A percentile compares a stretch with the other conserved stretches of the same genome.
These are phyloP conservation scores for Graphium colonna DNA, from an alignment of 2,888 invertebrate species.

Conservation along the genomic window DNA sequence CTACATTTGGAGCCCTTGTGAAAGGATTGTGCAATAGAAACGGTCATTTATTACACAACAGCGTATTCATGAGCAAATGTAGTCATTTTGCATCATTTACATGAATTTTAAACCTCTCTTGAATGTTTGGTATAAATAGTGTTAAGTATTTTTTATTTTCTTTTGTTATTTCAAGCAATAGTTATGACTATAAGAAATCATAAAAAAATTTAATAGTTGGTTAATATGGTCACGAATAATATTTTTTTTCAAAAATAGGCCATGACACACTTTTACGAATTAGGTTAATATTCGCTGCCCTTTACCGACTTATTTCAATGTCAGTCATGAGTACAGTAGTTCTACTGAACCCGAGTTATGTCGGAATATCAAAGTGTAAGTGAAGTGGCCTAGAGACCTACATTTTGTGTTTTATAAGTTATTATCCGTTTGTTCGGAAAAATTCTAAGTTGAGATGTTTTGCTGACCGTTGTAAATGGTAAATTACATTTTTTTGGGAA, in stretches of 20 bases:
- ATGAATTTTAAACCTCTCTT: constrained; percentile 45
- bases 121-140: constrained; percentile 36
- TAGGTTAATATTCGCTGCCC: constrained; percentile 75
- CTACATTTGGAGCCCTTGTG: constrained; percentile 79
- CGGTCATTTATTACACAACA: constrained; percentile 79
- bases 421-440: constrained; percentile 59
- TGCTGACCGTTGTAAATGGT: constrained; percentile 68
- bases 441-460: constrained; percentile 81
- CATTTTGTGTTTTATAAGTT: constrained; percentile 79
- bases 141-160: constrained; percentile 35
- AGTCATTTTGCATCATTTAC: constrained; percentile 67
- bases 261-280: constrained; percentile 67
- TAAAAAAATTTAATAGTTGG: constrained; percentile 9
- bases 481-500: constrained; percentile 46
- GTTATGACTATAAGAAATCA: constrained; percentile 11
- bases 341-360: constrained; percentile 86
- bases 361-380: constrained; percentile 90
- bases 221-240: constrained; percentile 12
- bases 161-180: constrained; percentile 27
- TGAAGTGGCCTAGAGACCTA: constrained; percentile 95
- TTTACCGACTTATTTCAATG: constrained; percentile 80
- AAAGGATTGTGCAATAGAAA: constrained; percentile 81
- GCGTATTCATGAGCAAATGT: constrained; percentile 72
- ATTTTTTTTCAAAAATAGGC: constrained; percentile 48
- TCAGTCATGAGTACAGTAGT: constrained; percentile 83